Evolutionary conservation across 2,113 vertebrate species (phyloP).

Genomic region (Felis chaus): DNA sequence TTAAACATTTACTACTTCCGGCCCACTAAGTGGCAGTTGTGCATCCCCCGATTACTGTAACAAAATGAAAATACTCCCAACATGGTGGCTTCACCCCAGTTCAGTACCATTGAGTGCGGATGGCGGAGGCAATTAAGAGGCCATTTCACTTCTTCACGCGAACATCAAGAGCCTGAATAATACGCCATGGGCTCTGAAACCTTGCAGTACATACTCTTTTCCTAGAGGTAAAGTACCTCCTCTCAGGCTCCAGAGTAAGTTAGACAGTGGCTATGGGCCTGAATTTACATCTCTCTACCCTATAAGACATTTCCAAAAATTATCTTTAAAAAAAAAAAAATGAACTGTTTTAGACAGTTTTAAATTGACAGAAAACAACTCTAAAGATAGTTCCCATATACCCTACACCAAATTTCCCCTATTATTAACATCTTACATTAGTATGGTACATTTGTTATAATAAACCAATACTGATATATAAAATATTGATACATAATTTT

Average conservation of each 20-base stretch:
- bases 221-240: not conserved
- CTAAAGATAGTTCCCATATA: not conserved
- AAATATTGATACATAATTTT: not conserved
- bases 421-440: not conserved
- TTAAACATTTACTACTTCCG: not conserved
- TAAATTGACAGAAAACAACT: not conserved
- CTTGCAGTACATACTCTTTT: not conserved
- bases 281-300: not conserved
- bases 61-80: not conserved
- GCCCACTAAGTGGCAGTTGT: not conserved
- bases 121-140: not conserved
- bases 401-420: not conserved
- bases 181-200: not conserved
- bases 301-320: not conserved
- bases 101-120: not conserved
- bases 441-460: not conserved
- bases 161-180: not conserved
- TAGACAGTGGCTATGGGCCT: not conserved
- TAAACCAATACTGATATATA: not conserved
- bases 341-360: not conserved
- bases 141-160: not conserved
- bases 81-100: not conserved
- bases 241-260: not conserved
- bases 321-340: not conserved
- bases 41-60: not conserved